Base-by-base conservation (phyloP, 64 coral and sea anemone genomes). In the Pocillopora damicornis region DNA sequence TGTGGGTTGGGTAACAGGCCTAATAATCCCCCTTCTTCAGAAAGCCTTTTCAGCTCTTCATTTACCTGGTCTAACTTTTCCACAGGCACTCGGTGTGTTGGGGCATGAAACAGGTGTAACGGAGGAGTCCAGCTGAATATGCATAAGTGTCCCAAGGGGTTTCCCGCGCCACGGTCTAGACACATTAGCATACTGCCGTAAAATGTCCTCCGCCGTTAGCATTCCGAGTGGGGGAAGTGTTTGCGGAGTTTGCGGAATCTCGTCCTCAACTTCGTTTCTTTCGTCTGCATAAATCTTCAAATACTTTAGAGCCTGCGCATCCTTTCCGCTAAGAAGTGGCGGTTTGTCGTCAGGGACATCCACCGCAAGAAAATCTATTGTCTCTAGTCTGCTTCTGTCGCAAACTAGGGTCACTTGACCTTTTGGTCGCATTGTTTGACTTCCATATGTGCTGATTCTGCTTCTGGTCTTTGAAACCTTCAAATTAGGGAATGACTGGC, bases 141-240 rank as follows among this genome's bases (percentile, higher is more conserved):
- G 79, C 0, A 30, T 30, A 30, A 0, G 30, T 30, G 30, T 30
- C 30, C 30, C 88, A 90, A 59, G 78, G 78, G 78, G 66, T 80
- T 89, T 77, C 88, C 61, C 87, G 61, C 87, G 87, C 22, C 87
- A 76, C 65, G 87, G 87, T 61, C n/a, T 89, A n/a, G 83, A 90
- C 83, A 90, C 79, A 64, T 75, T 75, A n/a, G 30, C 37, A 38
- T 89, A 89, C 15, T 79, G 11, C 1, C 58, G 76, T 56, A 89
- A 25, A 15, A 89, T 64, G 37, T 79, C 75, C 14, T 89, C 76
- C 88, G 71, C 81, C 34, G 88, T 89, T 61, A 89, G 76, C 45
- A 80, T 67, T 79, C 88, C 88, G 18, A 89, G 75, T 67, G 88
- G 88, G 69, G 77, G 76, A 89, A 51, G 13, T 79, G 88, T 23